phyloP scores from a whole-genome alignment of 2,888 invertebrate species.

The Epirrhoe alternata region DNA sequence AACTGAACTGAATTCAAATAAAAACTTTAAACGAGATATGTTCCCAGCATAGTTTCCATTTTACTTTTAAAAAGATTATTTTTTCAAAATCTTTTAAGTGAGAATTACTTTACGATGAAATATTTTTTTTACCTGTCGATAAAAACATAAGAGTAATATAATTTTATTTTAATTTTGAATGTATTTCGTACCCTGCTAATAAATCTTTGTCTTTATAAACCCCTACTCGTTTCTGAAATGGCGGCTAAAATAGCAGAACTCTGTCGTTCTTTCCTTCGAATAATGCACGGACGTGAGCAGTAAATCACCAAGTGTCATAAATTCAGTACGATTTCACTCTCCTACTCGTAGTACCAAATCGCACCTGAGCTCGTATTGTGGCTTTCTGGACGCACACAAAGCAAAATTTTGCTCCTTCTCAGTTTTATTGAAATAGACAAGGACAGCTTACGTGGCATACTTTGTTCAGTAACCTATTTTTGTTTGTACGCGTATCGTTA shows the following conservation, averaged over 20 bases:
- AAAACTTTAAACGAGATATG: no score
- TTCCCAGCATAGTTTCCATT: no score
- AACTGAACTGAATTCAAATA: no score
- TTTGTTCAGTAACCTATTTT: conserved; percentile 14
- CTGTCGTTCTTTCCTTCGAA: conserved; percentile 30
- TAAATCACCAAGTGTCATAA: conserved; percentile 63
- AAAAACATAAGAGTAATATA: background rate
- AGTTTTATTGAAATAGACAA: conserved; percentile 15
- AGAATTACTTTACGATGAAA: no score
- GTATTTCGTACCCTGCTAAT: conserved; percentile 3
- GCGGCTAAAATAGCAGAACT: conserved; percentile 18
- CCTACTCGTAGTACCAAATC: conserved; percentile 51
- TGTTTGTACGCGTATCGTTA: conserved; percentile 17
- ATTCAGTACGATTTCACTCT: conserved; percentile 50
- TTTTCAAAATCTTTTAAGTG: no score
- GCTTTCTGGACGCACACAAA: conserved; percentile 23
- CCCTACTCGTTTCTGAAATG: conserved; percentile 23
- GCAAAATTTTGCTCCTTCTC: conserved; percentile 18
- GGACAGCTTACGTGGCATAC: conserved; percentile 12
- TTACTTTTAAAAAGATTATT: no score
- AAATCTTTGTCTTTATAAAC: conserved; percentile 14
- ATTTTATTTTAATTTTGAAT: background rate
- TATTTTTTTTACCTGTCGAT: no score
- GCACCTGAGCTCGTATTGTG: conserved; percentile 48
- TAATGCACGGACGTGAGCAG: conserved; percentile 36